Conservation (phyloP, 2,113 vertebrate genomes). For the Erythrocercus mccallii region DNA sequence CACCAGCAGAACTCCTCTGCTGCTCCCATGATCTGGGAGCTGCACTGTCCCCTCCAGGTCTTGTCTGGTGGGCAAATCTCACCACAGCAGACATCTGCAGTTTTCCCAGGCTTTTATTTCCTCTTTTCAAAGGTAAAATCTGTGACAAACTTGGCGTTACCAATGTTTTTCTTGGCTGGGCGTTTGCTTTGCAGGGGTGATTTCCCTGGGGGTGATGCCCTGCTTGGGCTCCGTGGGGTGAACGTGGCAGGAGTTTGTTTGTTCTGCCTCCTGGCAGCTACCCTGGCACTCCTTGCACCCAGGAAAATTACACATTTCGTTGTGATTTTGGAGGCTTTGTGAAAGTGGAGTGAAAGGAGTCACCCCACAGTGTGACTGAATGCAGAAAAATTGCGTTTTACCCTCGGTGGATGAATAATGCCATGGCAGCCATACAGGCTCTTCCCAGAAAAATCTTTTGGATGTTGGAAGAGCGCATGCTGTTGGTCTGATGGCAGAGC, state of each 20-base stretch:
- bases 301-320: neutral
- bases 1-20: no score
- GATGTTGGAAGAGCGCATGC: neutral
- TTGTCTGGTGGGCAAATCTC: neutral
- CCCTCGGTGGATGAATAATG: neutral
- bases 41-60: accelerated
- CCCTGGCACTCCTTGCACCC: neutral
- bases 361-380: neutral
- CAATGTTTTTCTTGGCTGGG: neutral
- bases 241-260: neutral
- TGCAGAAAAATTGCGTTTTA: neutral
- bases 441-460: neutral
- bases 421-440: neutral
- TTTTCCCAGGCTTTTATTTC: neutral
- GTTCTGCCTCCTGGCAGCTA: neutral
- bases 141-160: accelerated
- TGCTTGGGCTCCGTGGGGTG: neutral
- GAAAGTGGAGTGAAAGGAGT: neutral
- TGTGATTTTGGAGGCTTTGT: neutral
- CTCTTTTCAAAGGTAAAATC: neutral
- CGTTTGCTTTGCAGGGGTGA: neutral
- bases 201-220: neutral
- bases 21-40: neutral
- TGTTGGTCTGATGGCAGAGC: neutral
- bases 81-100: accelerated